phyloP scores from a whole-genome alignment of 2,797 vertebrate genomes.

The Microcaecilia unicolor region DNA sequence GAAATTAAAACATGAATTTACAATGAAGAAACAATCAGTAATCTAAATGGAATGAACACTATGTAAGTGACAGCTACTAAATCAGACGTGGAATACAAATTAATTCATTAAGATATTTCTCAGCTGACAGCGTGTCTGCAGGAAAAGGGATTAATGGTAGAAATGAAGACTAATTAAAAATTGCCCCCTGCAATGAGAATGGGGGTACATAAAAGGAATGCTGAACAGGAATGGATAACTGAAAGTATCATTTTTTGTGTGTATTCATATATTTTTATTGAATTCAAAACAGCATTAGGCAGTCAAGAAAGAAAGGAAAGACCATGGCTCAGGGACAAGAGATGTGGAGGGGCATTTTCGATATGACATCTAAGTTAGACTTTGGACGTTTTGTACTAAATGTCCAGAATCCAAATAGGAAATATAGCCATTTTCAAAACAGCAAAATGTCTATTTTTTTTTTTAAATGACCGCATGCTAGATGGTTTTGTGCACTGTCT shows the following conservation, averaged over 20 bases:
- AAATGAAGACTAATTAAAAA: conserved; percentile 31
- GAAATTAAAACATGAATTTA: conserved; percentile 17
- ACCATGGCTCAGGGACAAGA: no score
- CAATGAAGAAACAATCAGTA: conserved; percentile 11
- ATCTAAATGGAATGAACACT: conserved; percentile 9
- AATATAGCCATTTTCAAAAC: no score
- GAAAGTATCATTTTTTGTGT: conserved; percentile 16
- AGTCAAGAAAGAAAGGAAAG: no score
- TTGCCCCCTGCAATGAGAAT: conserved; percentile 18
- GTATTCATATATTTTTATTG: no score
- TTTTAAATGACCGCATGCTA: no score
- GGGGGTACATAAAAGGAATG: background rate
- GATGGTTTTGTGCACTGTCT: no score
- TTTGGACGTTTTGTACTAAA: no score
- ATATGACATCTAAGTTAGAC: no score
- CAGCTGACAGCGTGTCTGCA: conserved; percentile 13
- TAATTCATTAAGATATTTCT: conserved; percentile 27
- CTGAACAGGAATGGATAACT: conserved; percentile 9
- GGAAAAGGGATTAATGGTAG: conserved; percentile 26
- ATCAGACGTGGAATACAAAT: conserved; percentile 25
- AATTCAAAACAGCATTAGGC: no score
- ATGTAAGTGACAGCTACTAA: conserved; percentile 22
- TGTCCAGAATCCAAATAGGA: no score
- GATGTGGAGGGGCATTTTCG: no score
- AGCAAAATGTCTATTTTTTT: no score